Evolutionary conservation across 2,797 vertebrate species (phyloP), one percentile per base, ranked within the genome.

Genomic region (Picus viridis): DNA sequence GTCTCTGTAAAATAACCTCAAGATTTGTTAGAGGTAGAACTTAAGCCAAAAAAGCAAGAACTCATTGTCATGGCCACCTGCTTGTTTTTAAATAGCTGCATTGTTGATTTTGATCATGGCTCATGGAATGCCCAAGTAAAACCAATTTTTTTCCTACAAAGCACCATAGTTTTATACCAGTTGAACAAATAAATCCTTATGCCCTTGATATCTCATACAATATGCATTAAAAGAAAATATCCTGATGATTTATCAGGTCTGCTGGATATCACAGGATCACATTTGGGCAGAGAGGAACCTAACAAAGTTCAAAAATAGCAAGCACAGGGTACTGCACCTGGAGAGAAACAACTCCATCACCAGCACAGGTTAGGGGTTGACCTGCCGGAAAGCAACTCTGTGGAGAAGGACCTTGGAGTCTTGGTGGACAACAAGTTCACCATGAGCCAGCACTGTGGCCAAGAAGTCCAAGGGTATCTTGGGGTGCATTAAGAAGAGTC

Each of bases 1-100:
- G 85, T 1, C 97, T 98, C 86, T 98, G 90, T 72, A 97, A 98
- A 82, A 98, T 97, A 62, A 97, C 96, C 95, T 98, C 97, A 41
- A 98, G 98, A 84, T 97, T 98, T 77, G 98, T 97, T 83, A 98
- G 93, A 43, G 97, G 98, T 87, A 98, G 92, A 92, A 98, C 97
- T 97, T 98, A 84, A 32, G 6, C 2, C 72, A 74, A 89, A 81
- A 39, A 65, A 26, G 9, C 24, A 57, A 69, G 16, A 74, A 54
- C 20, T 81, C 12, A 39, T 24, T 49, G 29, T 36, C 43, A 59
- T 27, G 18, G 10, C 7, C 19, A 19, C 20, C 24, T 34, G 5
- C 16, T 78, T 51, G 10, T 43, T 89, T 81, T 64, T 53, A 88
- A 61, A 64, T 41, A 69, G 8, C 16, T 54, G 27, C 27, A 76